Base-by-base conservation (phyloP, 2,113 vertebrate species). In the Macaca fascicularis region DNA sequence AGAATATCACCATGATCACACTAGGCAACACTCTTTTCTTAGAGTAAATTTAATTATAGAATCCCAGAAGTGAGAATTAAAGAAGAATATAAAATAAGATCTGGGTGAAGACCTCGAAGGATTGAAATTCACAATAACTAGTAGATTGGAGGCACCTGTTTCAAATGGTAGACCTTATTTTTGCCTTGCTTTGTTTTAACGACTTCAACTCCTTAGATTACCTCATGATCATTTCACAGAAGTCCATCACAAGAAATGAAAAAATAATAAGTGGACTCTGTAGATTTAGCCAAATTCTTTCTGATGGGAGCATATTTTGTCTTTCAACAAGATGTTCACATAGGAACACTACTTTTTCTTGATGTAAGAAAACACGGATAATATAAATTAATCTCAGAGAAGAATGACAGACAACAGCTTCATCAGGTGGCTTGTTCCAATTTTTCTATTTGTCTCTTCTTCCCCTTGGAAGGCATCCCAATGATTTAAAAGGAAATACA, bases 121-220 rank as follows among this genome's bases (percentile, higher is more conserved):
- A 17, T 5, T 75, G 43, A 75, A 64, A 48, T 89, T 89, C 59
- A 61, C 20, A 83, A 0, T 67, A 61, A 82, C 30, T 22, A n/a
- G 61, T 81, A 90, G 75, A 97, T 90, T 89, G 83, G 61, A 94
- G 59, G 89, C 67, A 95, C 95, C 91, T 93, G 95, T 93, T 96
- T 91, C 83, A 92, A 94, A 67, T 84, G 85, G 27, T 32, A 0
- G 19, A 23, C 17, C 0, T n/a, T 76, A 20, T 59, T 94, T 96
- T 75, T 69, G 27, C 86, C 95, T 92, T 92, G 27, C 35, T 88
- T 89, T 90, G 50, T 88, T 89, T 94, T 67, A 93, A 96, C 59
- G 80, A 75, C 8, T 93, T 94, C 69, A 85, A 50, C 38, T 90
- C 95, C 40, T 95, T 79, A 70, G 27, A 89, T 96, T 72, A 86